Base-by-base conservation (phyloP, 1,140 invertebrate genomes). In the Drosophila yakuba region DNA sequence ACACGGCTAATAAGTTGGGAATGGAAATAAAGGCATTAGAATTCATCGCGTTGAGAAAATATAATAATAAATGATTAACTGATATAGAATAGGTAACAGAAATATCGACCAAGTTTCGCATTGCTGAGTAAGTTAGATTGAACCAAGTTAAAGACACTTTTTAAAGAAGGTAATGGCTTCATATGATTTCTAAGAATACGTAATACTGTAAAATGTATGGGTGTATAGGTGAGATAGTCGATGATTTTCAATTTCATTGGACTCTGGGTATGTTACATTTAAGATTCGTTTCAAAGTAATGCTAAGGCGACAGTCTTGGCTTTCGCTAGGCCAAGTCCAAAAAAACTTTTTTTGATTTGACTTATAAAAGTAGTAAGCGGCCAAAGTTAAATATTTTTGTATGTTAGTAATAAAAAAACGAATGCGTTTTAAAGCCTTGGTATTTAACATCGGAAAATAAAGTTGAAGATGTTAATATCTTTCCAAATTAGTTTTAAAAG, bases 101-200 rank as follows among this genome's bases (percentile, higher is more conserved):
- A 71, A 39, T 14, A 25, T 78, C 43, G 7, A 78, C 56, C 15
- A 79, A 79, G 14, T 52, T 62, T 76, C 79, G 71, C 25, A 61
- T 67, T 76, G 85, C 74, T 71, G 74, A 58, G 58, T 61, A 86
- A 60, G 50, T 68, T 81, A 78, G 25, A 48, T 67, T 74, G 57
- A 63, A 73, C 38, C 71, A 75, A 76, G 56, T 63, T 59, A 50
- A 68, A 61, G 72, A 64, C 67, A 39, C 62, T 77, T 47, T 54
- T 25, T 25, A 4, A 25, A 60, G 60, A 58, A 61, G 47, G 62
- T 57, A 50, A 63, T 73, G 61, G 41, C 50, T 56, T 63, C 51
- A 25, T 58, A 51, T 72, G 32, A 71, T 57, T 17, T 75, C 44
- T 54, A 73, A 74, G 47, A 50, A 69, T 43, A 74, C 45, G 41